Conservation (phyloP, 2,888 invertebrate genomes). For the Antitype chi region DNA sequence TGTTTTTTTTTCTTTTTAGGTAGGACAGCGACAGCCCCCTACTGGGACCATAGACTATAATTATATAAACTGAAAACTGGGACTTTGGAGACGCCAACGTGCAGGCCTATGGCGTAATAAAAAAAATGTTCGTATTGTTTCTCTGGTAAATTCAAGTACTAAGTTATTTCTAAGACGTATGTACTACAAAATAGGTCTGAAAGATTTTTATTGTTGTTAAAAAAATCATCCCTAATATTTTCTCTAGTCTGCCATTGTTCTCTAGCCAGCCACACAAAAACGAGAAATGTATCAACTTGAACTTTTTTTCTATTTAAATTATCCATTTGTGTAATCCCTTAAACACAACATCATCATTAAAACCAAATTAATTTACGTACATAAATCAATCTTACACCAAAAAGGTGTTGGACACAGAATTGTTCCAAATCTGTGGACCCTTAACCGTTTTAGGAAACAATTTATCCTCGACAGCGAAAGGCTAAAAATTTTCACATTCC, state of each 20-base stretch:
- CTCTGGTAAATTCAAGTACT: too few species aligned
- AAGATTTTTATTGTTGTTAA: too few species aligned
- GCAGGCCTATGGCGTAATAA: too few species aligned
- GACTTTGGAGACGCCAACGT: too few species aligned
- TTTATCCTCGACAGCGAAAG: slow-evolving; percentile 39
- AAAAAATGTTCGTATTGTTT: too few species aligned
- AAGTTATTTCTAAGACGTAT: too few species aligned
- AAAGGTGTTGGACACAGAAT: slow-evolving; percentile 38
- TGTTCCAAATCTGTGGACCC: slow-evolving; percentile 36
- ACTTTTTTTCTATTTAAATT: not conserved
- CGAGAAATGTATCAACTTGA: not conserved
- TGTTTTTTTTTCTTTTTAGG: not conserved
- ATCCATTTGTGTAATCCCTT: not conserved
- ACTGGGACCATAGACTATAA: too few species aligned
- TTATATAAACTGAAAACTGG: too few species aligned
- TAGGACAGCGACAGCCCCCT: not conserved
- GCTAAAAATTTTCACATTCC: slow-evolving; percentile 67
- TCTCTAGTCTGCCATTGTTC: too few species aligned
- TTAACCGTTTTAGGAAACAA: slow-evolving; percentile 46
- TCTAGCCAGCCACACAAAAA: not conserved
- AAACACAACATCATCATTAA: slow-evolving; percentile 22
- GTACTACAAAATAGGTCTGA: too few species aligned
- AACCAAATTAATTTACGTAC: slow-evolving; percentile 30
- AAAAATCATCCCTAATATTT: too few species aligned
- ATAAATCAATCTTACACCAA: slow-evolving; percentile 52